Base-by-base conservation (phyloP, 2,888 invertebrate genomes). In the Philhelius pedissequus region DNA sequence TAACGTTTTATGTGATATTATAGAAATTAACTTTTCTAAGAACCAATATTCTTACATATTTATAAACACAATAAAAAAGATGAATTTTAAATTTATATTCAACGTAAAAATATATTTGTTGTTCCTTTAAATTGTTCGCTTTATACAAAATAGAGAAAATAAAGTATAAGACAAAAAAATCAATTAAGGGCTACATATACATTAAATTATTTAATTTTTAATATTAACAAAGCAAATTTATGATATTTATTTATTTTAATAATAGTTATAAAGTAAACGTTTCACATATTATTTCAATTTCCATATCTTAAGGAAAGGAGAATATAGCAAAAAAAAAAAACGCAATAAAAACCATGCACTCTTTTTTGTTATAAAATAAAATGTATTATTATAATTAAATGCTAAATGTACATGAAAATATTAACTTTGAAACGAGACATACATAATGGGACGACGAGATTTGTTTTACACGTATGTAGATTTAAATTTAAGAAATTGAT, bases 21-120 rank as follows among this genome's bases (percentile, higher is more conserved):
- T 25, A 3, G 3, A 3, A 25, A 3, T 25, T 25, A 25, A 25
- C 25, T 25, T 25, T 11, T 32, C 13, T 35, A 38, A 38, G 1
- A 38, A 5, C 38, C 38, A 38, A n/a, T 38, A 15, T 22, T 56
- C 1, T 3, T 20, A n/a, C n/a, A n/a, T 0, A 6, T 32, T 20
- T 11, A 4, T 15, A n/a, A n/a, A n/a, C n/a, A 0, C 4, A 64
- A 35, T 43, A 43, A 45, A 64, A 73, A 9, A 58, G 8, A 48
- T 22, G n/a, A 11, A 45, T 40, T 54, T 45, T 27, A 8, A 60
- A 76, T 56, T 82, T 77, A 60, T 77, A 60, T 77, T 83, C 43
- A 83, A 83, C 78, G 70, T 79, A 79, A 83, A 82, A 79, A 83
- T 83, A 83, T 83, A 83, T 70, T 68, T 75, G 13, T 80, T 68